Evolutionary conservation across 64 coral and sea anemone genomes (phyloP), one percentile per base, ranked within the genome.

Genomic region (Montipora cactus): DNA sequence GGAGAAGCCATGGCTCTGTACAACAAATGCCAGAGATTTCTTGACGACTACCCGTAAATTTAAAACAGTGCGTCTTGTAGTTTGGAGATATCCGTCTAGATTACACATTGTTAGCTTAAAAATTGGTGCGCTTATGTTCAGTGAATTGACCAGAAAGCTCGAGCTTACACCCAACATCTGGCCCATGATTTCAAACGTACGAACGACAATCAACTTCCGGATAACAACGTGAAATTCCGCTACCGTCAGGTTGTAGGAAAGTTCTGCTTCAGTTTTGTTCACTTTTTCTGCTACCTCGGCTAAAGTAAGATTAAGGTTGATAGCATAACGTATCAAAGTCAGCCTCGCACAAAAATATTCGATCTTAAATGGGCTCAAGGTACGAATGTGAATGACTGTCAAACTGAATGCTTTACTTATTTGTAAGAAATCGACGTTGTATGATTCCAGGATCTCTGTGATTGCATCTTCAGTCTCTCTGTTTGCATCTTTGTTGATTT

Each of bases 101-200:
- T 85, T 16, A n/a, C 81, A 85, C 81, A 85, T 51, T 15, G 15
- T 49, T 5, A 85, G 18, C 16, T 3, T 21, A 5, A 46, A 20
- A 2, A 85, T 1, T 10, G 81, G 81, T 9, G 48, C 81, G 18
- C 49, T 47, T 5, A 85, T 85, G 44, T 71, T 10, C 12, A 85
- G 64, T 5, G 81, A 85, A 13, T 21, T 71, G 28, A 21, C 14
- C 81, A 85, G 47, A 16, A 85, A 71, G 14, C 44, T 4, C 9
- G 47, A 6, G 44, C 46, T 69, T 16, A 85, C 81, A 8, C 81
- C 81, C 13, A 85, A 37, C 81, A 85, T 85, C 14, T 85, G 61
- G n/a, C 81, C 25, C 81, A 85, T 85, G 81, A 69, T 19, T 85
- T 85, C 81, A 70, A 85, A 85, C 1, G 81, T 71, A 28, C 64